Conservation (phyloP, 2,113 vertebrate species). For the Podilymbus podiceps region DNA sequence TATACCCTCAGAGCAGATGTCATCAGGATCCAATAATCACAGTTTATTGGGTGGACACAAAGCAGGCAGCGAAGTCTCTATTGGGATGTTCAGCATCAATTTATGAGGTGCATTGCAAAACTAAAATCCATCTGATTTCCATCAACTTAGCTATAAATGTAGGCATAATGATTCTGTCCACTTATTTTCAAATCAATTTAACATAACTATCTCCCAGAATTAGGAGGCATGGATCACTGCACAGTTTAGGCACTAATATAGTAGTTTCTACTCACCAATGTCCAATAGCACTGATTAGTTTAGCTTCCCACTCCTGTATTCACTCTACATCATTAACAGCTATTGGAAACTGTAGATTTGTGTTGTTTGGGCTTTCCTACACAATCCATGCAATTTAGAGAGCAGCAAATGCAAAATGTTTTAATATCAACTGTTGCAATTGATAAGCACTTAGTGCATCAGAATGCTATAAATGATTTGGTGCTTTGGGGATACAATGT, state of each 20-base stretch:
- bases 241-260: constrained; percentile 40
- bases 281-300: constrained; percentile 36
- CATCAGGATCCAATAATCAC: constrained; percentile 58
- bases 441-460: neutral
- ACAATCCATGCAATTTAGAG: neutral
- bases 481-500: neutral
- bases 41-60: constrained; percentile 48
- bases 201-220: constrained; percentile 45
- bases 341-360: neutral
- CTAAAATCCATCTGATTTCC: constrained; percentile 57
- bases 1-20: constrained; percentile 12
- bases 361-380: neutral
- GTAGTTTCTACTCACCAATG: constrained; percentile 13
- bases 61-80: constrained; percentile 11
- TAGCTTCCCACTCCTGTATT: constrained; percentile 2
- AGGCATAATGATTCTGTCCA: constrained; percentile 45
- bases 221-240: constrained; percentile 51
- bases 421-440: neutral
- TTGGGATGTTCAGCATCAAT: constrained; percentile 33
- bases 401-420: neutral
- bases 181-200: constrained; percentile 64
- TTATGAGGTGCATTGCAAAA: constrained; percentile 36
- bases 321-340: neutral
- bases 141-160: constrained; percentile 44
- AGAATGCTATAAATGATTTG: neutral